phyloP scores from a whole-genome alignment of 2,888 invertebrate species.

The Eupsilia transversa region DNA sequence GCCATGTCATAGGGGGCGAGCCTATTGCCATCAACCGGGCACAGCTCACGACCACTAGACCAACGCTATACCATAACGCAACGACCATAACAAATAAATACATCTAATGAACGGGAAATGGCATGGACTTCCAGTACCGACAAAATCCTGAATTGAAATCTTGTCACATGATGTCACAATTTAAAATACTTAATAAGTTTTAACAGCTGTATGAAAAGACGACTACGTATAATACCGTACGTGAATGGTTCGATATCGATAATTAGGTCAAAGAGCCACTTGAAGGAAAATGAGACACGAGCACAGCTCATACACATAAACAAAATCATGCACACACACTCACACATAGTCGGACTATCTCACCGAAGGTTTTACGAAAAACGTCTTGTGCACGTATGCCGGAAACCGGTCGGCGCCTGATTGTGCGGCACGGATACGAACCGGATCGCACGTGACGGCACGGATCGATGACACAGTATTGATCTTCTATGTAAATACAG shows the following conservation, averaged over 20 bases:
- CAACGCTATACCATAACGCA: no score
- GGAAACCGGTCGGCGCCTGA: conserved; percentile 47
- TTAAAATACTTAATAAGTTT: background rate
- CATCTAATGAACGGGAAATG: no score
- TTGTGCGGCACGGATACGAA: conserved; percentile 44
- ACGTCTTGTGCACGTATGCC: conserved; percentile 30
- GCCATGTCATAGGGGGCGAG: no score
- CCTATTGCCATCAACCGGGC: no score
- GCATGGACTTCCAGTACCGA: no score
- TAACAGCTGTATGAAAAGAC: background rate
- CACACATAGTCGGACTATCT: background rate
- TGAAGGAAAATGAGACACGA: background rate
- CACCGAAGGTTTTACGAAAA: background rate
- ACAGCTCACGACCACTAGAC: no score
- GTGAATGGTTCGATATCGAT: no score
- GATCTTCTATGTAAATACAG: background rate
- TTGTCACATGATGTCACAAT: no score
- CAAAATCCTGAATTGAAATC: no score
- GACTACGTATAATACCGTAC: no score
- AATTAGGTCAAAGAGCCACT: background rate
- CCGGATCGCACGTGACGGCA: conserved; percentile 46
- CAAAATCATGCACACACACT: background rate
- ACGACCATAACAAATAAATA: no score
- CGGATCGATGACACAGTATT: background rate
- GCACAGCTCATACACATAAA: background rate